A percentile compares a stretch with the other conserved stretches of the same genome.
Conservation (phyloP, 2,888 invertebrate species). For the Dorcus parallelipipedus region DNA sequence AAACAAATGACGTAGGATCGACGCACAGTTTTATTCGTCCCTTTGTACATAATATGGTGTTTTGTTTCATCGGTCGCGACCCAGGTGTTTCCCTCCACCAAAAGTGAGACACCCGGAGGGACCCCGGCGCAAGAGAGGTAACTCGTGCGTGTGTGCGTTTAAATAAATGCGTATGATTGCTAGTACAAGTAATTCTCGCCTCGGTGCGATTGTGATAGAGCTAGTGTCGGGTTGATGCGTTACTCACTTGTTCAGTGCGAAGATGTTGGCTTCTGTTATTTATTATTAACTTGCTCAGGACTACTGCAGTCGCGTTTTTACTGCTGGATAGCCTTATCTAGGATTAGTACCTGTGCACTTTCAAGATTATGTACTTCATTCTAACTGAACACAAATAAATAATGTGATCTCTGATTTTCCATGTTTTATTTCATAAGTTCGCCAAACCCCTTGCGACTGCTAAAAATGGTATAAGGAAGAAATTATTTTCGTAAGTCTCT, state of each 20-base stretch:
- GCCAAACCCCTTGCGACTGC: too few species aligned
- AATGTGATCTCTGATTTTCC: conserved; percentile 4
- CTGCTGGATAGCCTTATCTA: conserved; percentile 7
- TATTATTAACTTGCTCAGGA: conserved; percentile 1
- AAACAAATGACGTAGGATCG: neutral
- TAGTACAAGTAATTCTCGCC: conserved; percentile 2
- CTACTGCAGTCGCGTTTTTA: neutral
- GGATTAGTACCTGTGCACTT: conserved; percentile 11
- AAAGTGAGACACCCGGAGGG: neutral
- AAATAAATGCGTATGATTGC: neutral
- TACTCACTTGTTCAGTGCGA: too few species aligned
- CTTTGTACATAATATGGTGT: neutral
- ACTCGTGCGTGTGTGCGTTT: neutral
- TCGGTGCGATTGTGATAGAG: too few species aligned
- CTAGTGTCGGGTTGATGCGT: too few species aligned
- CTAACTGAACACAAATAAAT: conserved; percentile 5
- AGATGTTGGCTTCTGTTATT: neutral
- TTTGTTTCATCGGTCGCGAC: neutral
- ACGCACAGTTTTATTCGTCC: neutral
- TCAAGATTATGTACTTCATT: neutral
- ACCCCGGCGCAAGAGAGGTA: neutral
- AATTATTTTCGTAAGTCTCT: too few species aligned
- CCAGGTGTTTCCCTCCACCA: neutral
- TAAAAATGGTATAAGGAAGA: too few species aligned
- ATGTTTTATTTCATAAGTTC: too few species aligned